Evolutionary conservation across 2,797 vertebrate genomes (phyloP).

Genomic region (Fistularia tabacaria): DNA sequence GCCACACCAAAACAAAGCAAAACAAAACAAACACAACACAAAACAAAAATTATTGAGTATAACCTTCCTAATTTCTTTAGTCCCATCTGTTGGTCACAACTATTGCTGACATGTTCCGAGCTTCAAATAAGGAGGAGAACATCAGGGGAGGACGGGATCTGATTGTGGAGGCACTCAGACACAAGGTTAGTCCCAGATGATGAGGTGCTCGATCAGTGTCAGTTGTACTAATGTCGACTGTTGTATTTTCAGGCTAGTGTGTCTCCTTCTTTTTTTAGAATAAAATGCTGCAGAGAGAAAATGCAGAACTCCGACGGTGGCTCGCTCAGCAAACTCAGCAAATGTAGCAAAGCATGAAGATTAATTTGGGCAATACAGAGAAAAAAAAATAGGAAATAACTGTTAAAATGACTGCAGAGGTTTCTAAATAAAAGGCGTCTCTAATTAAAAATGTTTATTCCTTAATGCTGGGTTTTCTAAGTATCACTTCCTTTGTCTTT

Average conservation of each 20-base stretch:
- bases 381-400: too few relatives aligned
- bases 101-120: conserved; percentile 67
- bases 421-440: too few relatives aligned
- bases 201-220: background rate
- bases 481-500: too few relatives aligned
- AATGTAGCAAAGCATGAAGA: too few relatives aligned
- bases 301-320: conserved; percentile 60
- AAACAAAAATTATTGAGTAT: background rate
- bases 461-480: too few relatives aligned
- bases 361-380: too few relatives aligned
- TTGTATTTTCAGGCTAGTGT: background rate
- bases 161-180: conserved; percentile 75
- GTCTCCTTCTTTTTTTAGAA: conserved; percentile 53
- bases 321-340: background rate
- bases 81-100: conserved; percentile 72
- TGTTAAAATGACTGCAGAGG: too few relatives aligned
- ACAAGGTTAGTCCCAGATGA: conserved; percentile 59
- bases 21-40: too few relatives aligned
- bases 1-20: too few relatives aligned
- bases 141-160: conserved; percentile 60
- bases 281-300: conserved; percentile 73
- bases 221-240: background rate
- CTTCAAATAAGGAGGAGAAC: conserved; percentile 39
- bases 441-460: too few relatives aligned
- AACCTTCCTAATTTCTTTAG: conserved; percentile 34